Evolutionary conservation across 2,888 invertebrate species (phyloP).

Genomic region (Brachyopa scutellaris): DNA sequence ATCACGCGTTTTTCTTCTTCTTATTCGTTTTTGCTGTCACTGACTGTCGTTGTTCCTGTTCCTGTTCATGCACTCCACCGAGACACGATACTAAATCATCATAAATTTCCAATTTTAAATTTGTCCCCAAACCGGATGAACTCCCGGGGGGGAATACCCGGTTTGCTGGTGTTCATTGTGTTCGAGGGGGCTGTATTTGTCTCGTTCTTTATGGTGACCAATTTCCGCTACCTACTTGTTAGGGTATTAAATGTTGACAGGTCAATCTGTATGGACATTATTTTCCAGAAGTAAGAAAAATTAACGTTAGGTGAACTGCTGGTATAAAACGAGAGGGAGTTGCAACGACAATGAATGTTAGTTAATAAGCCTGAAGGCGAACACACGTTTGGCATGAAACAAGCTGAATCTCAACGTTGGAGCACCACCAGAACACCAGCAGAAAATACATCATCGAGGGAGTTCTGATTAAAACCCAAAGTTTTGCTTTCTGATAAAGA

Average conservation of each 20-base stretch:
- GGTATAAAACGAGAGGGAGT: not conserved
- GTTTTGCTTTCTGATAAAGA: constrained; percentile 15
- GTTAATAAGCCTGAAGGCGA: constrained; percentile 60
- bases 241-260: constrained; percentile 56
- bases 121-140: constrained; percentile 43
- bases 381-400: constrained; percentile 45
- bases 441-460: constrained; percentile 24
- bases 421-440: not conserved
- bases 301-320: constrained; percentile 52
- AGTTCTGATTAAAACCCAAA: constrained; percentile 42
- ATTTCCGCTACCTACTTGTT: constrained; percentile 60
- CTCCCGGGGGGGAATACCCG: constrained; percentile 1
- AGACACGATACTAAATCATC: constrained; percentile 60
- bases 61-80: not conserved
- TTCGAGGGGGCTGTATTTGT: not conserved
- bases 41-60: not conserved
- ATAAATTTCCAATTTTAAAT: constrained; percentile 71
- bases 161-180: not conserved
- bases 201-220: constrained; percentile 33
- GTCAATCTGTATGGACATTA: constrained; percentile 65
- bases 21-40: not conserved
- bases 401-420: not conserved
- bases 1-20: constrained; percentile 39
- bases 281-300: constrained; percentile 55
- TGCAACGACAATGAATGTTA: constrained; percentile 18